These are phyloP conservation scores for Patella ulyssiponensis DNA, from an alignment of 2,888 invertebrate genomes.

Conservation along the genomic window DNA sequence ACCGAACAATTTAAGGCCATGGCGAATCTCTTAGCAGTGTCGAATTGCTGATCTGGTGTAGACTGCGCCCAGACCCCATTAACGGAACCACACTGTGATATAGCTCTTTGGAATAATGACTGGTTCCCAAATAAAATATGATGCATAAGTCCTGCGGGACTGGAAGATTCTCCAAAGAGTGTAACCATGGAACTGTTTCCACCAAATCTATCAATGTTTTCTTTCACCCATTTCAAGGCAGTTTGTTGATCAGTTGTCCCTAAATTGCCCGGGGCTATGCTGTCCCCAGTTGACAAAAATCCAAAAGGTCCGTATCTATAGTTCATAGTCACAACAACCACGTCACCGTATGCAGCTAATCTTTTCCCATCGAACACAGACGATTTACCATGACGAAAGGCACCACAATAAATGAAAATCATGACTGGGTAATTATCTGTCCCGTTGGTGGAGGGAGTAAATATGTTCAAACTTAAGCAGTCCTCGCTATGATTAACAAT, in stretches of 20 bases:
- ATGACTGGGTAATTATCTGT: conserved; percentile 29
- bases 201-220: conserved; percentile 47
- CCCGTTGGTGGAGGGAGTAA: background rate
- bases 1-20: background rate
- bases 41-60: background rate
- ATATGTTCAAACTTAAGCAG: background rate
- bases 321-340: conserved; percentile 50
- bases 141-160: conserved; percentile 42
- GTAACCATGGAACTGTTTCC: conserved; percentile 48
- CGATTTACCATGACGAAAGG: conserved; percentile 43
- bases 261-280: conserved; percentile 50
- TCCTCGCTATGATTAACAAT: background rate
- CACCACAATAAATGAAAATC: conserved; percentile 51
- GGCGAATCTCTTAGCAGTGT: background rate
- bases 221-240: conserved; percentile 53
- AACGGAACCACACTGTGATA: conserved; percentile 51
- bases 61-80: too few species aligned
- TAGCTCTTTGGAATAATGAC: conserved; percentile 48
- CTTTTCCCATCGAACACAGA: conserved; percentile 45
- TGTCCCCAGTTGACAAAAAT: conserved; percentile 50
- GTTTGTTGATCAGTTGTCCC: conserved; percentile 55
- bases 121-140: conserved; percentile 47
- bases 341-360: conserved; percentile 39
- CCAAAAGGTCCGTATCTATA: conserved; percentile 52
- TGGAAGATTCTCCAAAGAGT: conserved; percentile 54